Base-by-base conservation (phyloP, 2,888 invertebrate species). In the Coremacera marginata region DNA sequence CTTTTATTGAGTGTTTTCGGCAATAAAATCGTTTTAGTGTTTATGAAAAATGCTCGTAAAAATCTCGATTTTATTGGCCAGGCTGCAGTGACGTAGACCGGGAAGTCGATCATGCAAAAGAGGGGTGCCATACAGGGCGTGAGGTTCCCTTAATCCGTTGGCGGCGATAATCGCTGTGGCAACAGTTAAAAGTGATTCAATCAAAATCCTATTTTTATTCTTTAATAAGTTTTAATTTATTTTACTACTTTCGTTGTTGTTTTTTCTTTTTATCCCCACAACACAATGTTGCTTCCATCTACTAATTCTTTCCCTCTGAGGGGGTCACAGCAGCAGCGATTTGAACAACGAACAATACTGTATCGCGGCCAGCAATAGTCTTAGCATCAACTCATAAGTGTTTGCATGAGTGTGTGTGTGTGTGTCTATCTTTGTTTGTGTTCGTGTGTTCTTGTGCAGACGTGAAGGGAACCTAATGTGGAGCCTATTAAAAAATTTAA, bases 401-500 rank as follows among this genome's bases (percentile, higher is more conserved):
- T 55, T 2, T 55, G 19, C 19, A 22, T 62, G 62, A 14, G 5
- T 62, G 70, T 72, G 68, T 79, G 57, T 27, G 19, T 27, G 52
- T 72, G 9, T 67, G 67, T 67, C 68, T 67, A 67, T 76, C 22
- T 49, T 49, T 67, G 71, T 52, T 16, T 60, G 37, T 37, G 77
- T 67, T 44, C 9, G 31, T 51, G 67, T 27, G 73, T 68, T 9
- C 22, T 19, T 49, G 63, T 65, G 19, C 62, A 7, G 34, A 19
- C 37, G 44, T 16, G 60, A 62, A 25, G 44, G 67, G 67, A 11
- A 49, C n/a, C 70, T 70, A 72, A 72, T 72, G 63, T 63, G 44
- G 25, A 44, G 78, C 79, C 83, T 83, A 83, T 86, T 86, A 83
- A 85, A 81, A 67, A 82, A 85, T 84, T 86, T 85, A 87, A 87